Evolutionary conservation across 2,888 invertebrate genomes (phyloP).

Genomic region (Drosophila kanekoi): DNA sequence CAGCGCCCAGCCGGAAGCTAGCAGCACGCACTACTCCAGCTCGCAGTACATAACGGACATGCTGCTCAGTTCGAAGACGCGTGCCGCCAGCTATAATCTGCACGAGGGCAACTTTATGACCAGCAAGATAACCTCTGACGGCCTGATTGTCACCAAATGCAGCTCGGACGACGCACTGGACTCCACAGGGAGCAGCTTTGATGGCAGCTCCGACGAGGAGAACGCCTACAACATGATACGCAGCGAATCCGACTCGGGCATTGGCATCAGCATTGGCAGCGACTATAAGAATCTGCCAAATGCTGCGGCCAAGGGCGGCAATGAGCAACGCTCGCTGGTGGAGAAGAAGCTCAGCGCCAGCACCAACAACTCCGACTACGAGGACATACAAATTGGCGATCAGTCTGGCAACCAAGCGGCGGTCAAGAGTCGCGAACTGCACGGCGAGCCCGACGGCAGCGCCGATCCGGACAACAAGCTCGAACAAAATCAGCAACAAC

Average conservation of each 20-base stretch:
- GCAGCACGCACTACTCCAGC: conserved; percentile 74
- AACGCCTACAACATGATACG: conserved; percentile 85
- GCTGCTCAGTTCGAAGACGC: conserved; percentile 84
- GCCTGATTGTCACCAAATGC: conserved; percentile 85
- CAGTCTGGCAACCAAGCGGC: conserved; percentile 58
- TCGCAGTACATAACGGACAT: conserved; percentile 85
- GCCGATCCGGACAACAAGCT: conserved; percentile 91
- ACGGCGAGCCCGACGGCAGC: conserved; percentile 94
- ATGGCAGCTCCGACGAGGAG: conserved; percentile 85
- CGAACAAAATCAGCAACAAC: conserved; percentile 87
- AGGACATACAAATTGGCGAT: conserved; percentile 84
- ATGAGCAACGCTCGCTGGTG: conserved; percentile 65
- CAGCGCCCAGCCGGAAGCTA: conserved; percentile 50
- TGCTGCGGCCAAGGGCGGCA: conserved; percentile 35
- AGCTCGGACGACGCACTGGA: conserved; percentile 85
- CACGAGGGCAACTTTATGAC: conserved; percentile 85
- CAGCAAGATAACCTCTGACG: conserved; percentile 85
- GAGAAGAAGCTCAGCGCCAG: conserved; percentile 83
- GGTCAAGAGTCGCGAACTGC: conserved; percentile 90
- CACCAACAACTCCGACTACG: conserved; percentile 84
- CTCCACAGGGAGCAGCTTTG: conserved; percentile 85
- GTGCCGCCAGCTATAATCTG: conserved; percentile 84
- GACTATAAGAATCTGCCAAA: conserved; percentile 78
- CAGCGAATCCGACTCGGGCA: conserved; percentile 85
- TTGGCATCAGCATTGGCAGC: conserved; percentile 84